Evolutionary conservation across 2,888 invertebrate genomes (phyloP), one percentile per base, ranked within the genome.

Genomic region (Myopa testacea): DNA sequence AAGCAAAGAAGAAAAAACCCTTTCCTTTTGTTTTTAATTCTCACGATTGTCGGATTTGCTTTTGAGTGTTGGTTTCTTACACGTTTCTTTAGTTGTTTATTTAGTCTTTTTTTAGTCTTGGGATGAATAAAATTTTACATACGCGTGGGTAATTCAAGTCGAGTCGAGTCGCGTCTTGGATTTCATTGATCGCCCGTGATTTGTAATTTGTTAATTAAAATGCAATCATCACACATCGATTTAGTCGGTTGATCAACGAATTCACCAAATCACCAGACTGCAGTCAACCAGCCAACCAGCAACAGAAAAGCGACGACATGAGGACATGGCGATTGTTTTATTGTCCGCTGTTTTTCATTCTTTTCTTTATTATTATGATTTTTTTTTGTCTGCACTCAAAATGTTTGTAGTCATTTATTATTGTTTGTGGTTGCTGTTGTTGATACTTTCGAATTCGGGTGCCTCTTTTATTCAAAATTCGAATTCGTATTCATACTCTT

Each of bases 181-280:
- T 55, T 34, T 50, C 60, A 38, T 75, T 68, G 79, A 78, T 79
- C 74, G 74, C 80, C 85, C 86, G 85, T 86, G 86, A 84, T 86
- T 85, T 85, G 86, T 87, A 87, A 87, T 87, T 85, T 84, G 83
- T 83, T 83, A 85, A 87, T 87, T 87, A 87, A 87, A 87, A 87
- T 86, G 86, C 87, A 85, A 87, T 87, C 86, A 86, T 86, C 84
- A 84, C 86, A 81, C 67, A 52, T 68, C 45, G 45, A 45, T 69
- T 69, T 38, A 38, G 38, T 26, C 73, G 45, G 12, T 62, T 12
- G 12, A 12, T 34, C 38, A 26, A 10, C 26, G n/a, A 10, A 14
- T 38, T 34, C 65, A 63, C 26, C 62, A 63, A 26, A 1, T 26
- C 26, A 26, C 26, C 26, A 26, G 1, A 26, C 26, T 26, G 26